phyloP scores from a whole-genome alignment of 2,797 vertebrate genomes.

The Helicolenus hilgendorfi region DNA sequence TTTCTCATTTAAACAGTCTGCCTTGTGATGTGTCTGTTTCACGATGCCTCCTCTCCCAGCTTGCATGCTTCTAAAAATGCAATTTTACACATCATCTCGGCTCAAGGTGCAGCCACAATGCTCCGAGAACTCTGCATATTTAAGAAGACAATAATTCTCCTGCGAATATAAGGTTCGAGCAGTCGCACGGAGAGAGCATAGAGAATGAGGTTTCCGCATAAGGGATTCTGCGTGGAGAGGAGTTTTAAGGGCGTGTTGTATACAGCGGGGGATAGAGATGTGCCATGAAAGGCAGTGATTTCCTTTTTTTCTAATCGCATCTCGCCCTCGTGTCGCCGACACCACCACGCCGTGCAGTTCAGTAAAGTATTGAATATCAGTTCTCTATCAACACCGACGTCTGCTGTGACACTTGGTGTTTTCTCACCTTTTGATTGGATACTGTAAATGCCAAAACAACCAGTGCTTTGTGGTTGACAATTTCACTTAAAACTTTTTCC shows the following conservation, averaged over 20 bases:
- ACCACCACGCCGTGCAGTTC: conserved; percentile 9
- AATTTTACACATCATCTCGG: conserved; percentile 81
- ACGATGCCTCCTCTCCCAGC: conserved; percentile 59
- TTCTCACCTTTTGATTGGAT: conserved; percentile 16
- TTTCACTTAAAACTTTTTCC: conserved; percentile 9
- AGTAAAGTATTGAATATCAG: conserved; percentile 10
- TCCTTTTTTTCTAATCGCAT: conserved; percentile 52
- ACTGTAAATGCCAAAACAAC: neutral
- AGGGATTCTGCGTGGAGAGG: conserved; percentile 43
- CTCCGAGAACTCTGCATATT: conserved; percentile 73
- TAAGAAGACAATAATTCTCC: conserved; percentile 65
- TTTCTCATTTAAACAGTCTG: conserved; percentile 80
- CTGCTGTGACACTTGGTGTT: conserved; percentile 17
- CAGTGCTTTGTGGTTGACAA: neutral
- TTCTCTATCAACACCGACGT: neutral
- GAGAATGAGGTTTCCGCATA: conserved; percentile 60
- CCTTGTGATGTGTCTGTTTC: conserved; percentile 68
- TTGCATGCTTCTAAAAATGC: conserved; percentile 76
- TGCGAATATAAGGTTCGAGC: conserved; percentile 46
- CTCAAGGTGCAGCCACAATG: conserved; percentile 74
- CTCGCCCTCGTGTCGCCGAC: conserved; percentile 52
- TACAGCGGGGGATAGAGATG: conserved; percentile 39
- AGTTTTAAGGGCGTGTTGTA: conserved; percentile 33
- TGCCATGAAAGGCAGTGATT: conserved; percentile 62
- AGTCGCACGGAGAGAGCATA: conserved; percentile 38